Base-by-base conservation (phyloP, 2,113 vertebrate genomes). In the Crotalus tigris region DNA sequence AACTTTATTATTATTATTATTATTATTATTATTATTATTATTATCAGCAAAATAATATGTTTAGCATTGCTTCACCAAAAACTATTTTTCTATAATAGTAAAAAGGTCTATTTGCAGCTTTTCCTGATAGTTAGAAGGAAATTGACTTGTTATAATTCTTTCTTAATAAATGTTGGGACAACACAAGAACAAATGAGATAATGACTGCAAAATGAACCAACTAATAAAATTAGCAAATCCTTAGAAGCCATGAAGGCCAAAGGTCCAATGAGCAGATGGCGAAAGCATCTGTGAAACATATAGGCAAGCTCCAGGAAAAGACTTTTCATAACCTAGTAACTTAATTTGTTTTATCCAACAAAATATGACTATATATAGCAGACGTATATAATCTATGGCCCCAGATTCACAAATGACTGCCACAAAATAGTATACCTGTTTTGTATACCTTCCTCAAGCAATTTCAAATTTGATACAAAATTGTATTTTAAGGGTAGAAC, bases 281-380 rank as follows among this genome's bases (percentile, higher is more conserved):
- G 5, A 85, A 85, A 64, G 91, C 88, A 94, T 93, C 54, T 95
- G 51, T 92, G 58, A 93, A 93, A 3, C 26, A 54, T 54, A 87
- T 10, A 61, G 64, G 91, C 85, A 94, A 93, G 81, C 23, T 90
- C 64, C 87, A 91, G 93, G 94, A 94, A 58, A 93, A 95, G 86
- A 94, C 26, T 44, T 91, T 93, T 93, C 91, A 54, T 94, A 95
- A 92, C 93, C 89, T 92, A 89, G 69, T 93, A 61, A 95, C 94
- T 89, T 94, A 93, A 94, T 90, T 93, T 85, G 95, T 61, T 88
- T 85, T 53, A 69, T 91, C 69, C 88, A 93, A 93, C 85, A 94
- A 88, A 81, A 49, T 91, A 75, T 92, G 88, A 21, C 75, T 81
- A 21, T 44, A 17, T 44, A 81, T 19, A 81, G 33, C 33, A 81